Evolutionary conservation across 2,797 vertebrate species (phyloP), one percentile per base, ranked within the genome.

Genomic region (Pampus argenteus): DNA sequence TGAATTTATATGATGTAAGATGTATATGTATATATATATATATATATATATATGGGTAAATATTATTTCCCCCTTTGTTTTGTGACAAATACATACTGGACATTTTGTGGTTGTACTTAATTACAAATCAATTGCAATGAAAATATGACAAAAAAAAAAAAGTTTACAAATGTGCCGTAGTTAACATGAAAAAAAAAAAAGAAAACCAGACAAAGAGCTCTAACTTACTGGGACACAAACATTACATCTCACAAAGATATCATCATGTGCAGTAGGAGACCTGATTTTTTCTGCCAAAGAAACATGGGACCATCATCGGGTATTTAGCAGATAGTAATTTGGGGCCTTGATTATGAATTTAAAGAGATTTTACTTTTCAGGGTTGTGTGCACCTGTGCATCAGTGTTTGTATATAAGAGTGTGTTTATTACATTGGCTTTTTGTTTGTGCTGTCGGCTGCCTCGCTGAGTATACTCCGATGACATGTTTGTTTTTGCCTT

Each of bases 401-500:
- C 6, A 8, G 7, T 20, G n/a, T 48, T n/a, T 36, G 29, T 26
- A 5, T 15, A 2, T 13, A 6, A 1, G n/a, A 3, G 13, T 44
- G 60, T 45, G 23, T 65, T 51, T 44, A 15, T 52, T 44, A 34
- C 14, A 34, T 2, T 52, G 54, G n/a, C 51, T 54, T 52, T 47
- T 9, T 66, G 31, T 23, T 8, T 40, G 51, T 34, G 10, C 13
- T 25, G 28, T 31, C 48, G 62, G 38, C 57, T 55, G 52, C 6
- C 8, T 70, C 20, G 29, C 29, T 48, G 31, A 28, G 45, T 26
- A 54, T 64, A 36, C 42, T 51, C 65, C 61, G 38, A 22, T 77
- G 61, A 61, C 50, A 61, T 23, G 31, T 63, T 58, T 28, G 40
- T 47, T 66, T 47, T 45, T 61, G 22, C 52, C n/a, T 58, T 20